Evolutionary conservation across 1,140 invertebrate genomes (phyloP).

Genomic region (roundworm (Caenorhabditis elegans)): WBcel235 BX284604.4:10900001-10900500

Average conservation of each 20-base stretch:
- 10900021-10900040: neutral
- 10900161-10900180: conserved; percentile 21
- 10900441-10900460: conserved; percentile 1
- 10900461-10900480: conserved; percentile 6
- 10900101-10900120: neutral
- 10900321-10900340: neutral
- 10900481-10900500: neutral
- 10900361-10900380: neutral
- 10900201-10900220: neutral
- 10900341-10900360: neutral
- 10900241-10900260: neutral
- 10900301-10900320: conserved; percentile 12
- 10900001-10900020: neutral
- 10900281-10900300: neutral
- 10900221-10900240: neutral
- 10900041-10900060: neutral
- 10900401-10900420: neutral
- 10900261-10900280: neutral
- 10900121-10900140: conserved; percentile 2
- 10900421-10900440: neutral
- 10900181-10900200: neutral
- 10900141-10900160: conserved; percentile 24
- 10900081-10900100: conserved; percentile 16
- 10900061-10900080: conserved; percentile 21
- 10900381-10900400: neutral